Evolutionary conservation across 2,113 vertebrate genomes (phyloP).

Genomic region (Cyanoderma ruficeps): DNA sequence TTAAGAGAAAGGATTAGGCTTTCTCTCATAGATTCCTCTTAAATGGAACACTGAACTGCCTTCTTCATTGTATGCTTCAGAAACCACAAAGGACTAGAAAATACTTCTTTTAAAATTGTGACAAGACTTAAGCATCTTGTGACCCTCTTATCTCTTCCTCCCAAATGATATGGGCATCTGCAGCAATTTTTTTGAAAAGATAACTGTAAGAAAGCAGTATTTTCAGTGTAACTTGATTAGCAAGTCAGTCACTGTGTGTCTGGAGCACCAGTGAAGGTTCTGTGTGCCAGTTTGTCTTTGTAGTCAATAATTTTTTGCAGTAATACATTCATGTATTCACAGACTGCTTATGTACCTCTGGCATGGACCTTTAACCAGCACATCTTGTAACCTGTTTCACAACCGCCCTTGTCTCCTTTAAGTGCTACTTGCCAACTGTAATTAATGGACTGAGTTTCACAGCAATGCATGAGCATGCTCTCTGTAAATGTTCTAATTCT

Average conservation of each 20-base stretch:
- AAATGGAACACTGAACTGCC: not conserved
- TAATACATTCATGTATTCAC: not conserved
- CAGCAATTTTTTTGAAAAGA: not conserved
- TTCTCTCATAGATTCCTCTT: not conserved
- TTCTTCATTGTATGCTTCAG: not conserved
- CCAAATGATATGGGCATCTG: not conserved
- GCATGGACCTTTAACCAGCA: not conserved
- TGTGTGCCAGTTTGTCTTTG: not conserved
- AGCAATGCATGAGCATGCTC: not conserved
- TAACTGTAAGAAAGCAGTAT: not conserved
- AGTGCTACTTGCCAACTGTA: not conserved
- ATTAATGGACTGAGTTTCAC: not conserved
- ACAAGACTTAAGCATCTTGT: not conserved
- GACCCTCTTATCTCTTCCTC: not conserved
- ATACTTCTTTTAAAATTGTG: not conserved
- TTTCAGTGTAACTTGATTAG: not conserved
- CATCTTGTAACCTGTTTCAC: not conserved
- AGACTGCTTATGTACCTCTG: not conserved
- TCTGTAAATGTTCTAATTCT: not conserved
- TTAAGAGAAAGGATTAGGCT: not conserved
- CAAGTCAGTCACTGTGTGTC: not conserved
- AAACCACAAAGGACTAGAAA: not conserved
- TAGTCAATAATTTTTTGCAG: not conserved
- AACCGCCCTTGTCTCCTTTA: not conserved
- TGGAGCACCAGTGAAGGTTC: not conserved